Evolutionary conservation across 2,888 invertebrate genomes (phyloP).

Genomic region (Drosophila emarginata): DNA sequence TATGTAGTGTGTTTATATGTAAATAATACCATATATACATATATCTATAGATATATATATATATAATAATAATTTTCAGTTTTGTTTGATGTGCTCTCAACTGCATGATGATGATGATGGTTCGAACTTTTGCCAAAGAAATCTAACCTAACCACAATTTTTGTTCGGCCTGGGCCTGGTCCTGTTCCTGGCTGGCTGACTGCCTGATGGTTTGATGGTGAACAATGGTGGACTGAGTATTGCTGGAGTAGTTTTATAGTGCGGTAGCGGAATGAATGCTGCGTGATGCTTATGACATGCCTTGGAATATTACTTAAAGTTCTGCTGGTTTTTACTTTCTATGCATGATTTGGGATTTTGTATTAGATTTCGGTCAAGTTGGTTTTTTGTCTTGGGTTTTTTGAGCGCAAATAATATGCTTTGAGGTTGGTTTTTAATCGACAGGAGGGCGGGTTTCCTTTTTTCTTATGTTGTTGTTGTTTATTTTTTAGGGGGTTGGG

Average conservation of each 20-base stretch:
- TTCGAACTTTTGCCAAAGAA: conserved; percentile 72
- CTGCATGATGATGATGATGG: conserved; percentile 55
- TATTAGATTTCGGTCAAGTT: conserved; percentile 34
- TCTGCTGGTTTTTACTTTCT: conserved; percentile 8
- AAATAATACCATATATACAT: too few species aligned
- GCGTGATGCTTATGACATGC: conserved; percentile 7
- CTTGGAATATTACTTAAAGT: conserved; percentile 23
- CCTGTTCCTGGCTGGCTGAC: conserved; percentile 38
- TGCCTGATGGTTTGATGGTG: not conserved
- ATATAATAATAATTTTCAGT: conserved; percentile 60
- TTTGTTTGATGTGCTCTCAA: conserved; percentile 74
- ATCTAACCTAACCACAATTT: conserved; percentile 74
- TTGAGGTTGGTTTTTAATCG: conserved; percentile 3
- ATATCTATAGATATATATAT: conserved; percentile 44
- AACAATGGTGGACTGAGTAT: conserved; percentile 8
- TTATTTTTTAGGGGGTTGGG: not conserved
- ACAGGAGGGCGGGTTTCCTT: not conserved
- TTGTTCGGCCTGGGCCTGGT: conserved; percentile 21
- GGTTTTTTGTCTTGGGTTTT: conserved; percentile 47
- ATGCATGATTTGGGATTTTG: conserved; percentile 20
- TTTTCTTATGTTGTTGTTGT: not conserved
- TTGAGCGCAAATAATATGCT: conserved; percentile 60
- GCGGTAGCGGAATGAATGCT: conserved; percentile 1
- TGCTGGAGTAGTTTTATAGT: not conserved
- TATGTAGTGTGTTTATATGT: not conserved